Evolutionary conservation across 2,797 vertebrate species (phyloP), one percentile per base, ranked within the genome.

Genomic region (Sebastes oblongus): DNA sequence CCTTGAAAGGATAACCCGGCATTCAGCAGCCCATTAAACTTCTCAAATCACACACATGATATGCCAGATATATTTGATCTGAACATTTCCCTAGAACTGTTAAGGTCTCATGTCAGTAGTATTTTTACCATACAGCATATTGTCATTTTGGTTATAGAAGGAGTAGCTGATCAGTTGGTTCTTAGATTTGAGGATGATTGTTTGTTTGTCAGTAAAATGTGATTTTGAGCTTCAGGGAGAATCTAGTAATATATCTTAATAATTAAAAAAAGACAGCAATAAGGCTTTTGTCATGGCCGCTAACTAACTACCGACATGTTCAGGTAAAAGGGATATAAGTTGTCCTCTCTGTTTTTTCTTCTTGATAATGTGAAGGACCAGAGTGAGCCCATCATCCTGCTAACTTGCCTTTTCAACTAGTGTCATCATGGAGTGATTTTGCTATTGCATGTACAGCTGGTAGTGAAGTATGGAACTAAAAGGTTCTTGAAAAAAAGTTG

Each of bases 1-100:
- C 72, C 29, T 16, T 52, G 20, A 52, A 71, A 50, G 61, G 27
- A 56, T 24, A 7, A 67, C 27, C 29, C 5, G 20, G 16, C 80
- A 24, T 54, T 66, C 66, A 72, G 52, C 42, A 70, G 62, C 61
- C 8, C 6, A 5, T 65, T 69, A 69, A 69, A 76, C 64, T 50
- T 79, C 65, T 77, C 76, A 61, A 3, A 59, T 75, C 79, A 65
- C 77, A 55, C 14, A 42, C 29, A 22, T 24, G 59, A 65, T 73
- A 42, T 8, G 58, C 4, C 32, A 5, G 7, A 61, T 4, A 9
- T 8, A 7, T 10, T 66, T 54, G 2, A 67, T 46, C 27, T 29
- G 1, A 39, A 27, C n/a, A 18, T 29, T 60, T 54, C 20, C 52
- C 9, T 1, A 3, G 18, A 66, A 66, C 30, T 69, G 16, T 54